Evolutionary conservation across 2,888 invertebrate genomes (phyloP), one percentile per base, ranked within the genome.

Genomic region (Allophyes oxyacanthae): DNA sequence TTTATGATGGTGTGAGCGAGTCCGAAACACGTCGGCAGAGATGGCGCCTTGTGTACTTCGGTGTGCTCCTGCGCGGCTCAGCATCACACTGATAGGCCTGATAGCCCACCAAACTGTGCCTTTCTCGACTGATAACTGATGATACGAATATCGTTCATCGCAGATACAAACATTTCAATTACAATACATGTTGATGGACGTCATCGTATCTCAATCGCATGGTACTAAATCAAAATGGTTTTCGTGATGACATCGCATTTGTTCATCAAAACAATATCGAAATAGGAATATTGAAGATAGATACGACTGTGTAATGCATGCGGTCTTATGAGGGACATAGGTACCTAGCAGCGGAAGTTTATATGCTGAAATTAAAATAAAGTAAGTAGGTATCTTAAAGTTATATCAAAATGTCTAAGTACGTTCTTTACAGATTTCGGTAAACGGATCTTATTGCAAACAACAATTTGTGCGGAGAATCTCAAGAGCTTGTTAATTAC

Each of bases 11-110:
- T 57, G 58, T 58, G 65, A 53, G 40, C 30, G 51, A 51, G 37
- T 44, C 38, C 15, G 40, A 44, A 36, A 26, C 20, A 14, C 28
- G 38, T 26, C 25, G 54, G 28, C 28, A 8, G 28, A 11, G 28
- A 54, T 43, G 45, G 8, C 56, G 52, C 57, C 64, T 62, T 56
- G 57, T 58, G 53, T 50, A 67, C 60, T 48, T 55, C 48, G 51
- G 60, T 56, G 63, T 48, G 52, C 68, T 66, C 69, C 54, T 51
- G 33, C 64, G 65, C 79, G 58, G 59, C 63, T 67, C 78, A 84
- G 77, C 82, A 82, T 83, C 78, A 77, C 77, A 84, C 84, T 84
- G 81, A 70, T 71, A 62, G 30, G 37, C 26, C 7, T 32, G 53
- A 59, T 46, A 53, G 53, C 42, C 46, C 41, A 56, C 49, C 38